phyloP scores from a whole-genome alignment of 92 coral and sea anemone genomes.

The Heliopora coerulea region DNA sequence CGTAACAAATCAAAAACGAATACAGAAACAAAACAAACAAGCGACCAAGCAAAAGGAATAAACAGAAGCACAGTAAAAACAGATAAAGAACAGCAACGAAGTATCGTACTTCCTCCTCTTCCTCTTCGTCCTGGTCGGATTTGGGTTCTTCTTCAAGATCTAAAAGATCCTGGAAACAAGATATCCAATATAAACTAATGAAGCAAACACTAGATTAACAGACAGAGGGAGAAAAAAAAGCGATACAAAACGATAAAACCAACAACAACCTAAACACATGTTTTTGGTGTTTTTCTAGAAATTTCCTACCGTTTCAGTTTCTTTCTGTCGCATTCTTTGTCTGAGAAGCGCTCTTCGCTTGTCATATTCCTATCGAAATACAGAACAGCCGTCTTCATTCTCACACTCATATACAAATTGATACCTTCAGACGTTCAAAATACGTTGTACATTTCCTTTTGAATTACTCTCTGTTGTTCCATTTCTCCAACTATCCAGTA shows the following conservation, averaged over 20 bases:
- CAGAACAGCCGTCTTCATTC: not conserved
- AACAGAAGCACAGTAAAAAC: not conserved
- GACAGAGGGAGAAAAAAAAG: not conserved
- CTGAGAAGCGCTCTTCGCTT: slow-evolving; percentile 76
- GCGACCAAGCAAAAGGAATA: not conserved
- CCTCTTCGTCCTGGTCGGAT: slow-evolving; percentile 92
- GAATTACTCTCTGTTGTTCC: too few species aligned
- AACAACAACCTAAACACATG: not conserved
- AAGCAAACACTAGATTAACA: not conserved
- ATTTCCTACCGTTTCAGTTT: slow-evolving; percentile 62
- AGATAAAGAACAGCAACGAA: not conserved
- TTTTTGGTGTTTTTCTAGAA: not conserved
- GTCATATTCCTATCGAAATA: slow-evolving; percentile 65
- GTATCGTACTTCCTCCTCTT: slow-evolving; percentile 56
- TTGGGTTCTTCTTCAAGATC: slow-evolving; percentile 96
- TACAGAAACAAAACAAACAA: not conserved
- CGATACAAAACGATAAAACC: not conserved
- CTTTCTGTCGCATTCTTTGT: slow-evolving; percentile 69
- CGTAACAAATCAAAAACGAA: too few species aligned
- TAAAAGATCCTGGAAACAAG: slow-evolving; percentile 67
- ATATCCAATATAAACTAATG: not conserved
- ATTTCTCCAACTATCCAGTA: too few species aligned
- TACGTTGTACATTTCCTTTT: too few species aligned
- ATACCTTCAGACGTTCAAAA: too few species aligned
- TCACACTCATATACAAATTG: too few species aligned